Conservation (phyloP, 2,888 invertebrate genomes). For the Troides oblongomaculatus region DNA sequence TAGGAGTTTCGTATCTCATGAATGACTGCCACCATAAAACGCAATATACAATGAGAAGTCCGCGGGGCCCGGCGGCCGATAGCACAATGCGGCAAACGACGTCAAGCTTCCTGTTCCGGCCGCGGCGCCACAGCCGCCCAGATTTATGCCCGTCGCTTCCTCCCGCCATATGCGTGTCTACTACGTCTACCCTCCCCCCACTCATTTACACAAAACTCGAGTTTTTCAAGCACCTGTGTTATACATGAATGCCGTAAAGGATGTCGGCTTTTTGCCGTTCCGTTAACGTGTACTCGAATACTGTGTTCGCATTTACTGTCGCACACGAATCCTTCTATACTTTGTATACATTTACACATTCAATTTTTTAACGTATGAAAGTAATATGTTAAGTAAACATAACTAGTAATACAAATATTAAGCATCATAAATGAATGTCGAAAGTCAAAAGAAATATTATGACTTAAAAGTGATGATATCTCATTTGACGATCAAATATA, state of each 20-base stretch:
- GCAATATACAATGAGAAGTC: conserved; percentile 71
- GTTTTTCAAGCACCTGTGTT: conserved; percentile 75
- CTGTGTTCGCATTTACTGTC: conserved; percentile 34
- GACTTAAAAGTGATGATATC: too few relatives aligned
- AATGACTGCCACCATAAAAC: conserved; percentile 68
- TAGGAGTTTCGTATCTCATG: conserved; percentile 57
- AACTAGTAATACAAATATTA: not conserved
- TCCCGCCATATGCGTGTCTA: conserved; percentile 68
- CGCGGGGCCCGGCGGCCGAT: conserved; percentile 72
- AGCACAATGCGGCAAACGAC: conserved; percentile 80
- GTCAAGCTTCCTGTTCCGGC: conserved; percentile 77
- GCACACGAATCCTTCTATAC: conserved; percentile 17
- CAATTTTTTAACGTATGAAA: not conserved
- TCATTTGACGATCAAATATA: too few relatives aligned
- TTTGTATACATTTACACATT: not conserved
- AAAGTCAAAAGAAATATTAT: too few relatives aligned
- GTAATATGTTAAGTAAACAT: not conserved
- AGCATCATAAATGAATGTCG: too few relatives aligned
- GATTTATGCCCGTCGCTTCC: conserved; percentile 79
- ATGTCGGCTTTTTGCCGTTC: conserved; percentile 53
- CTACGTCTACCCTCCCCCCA: conserved; percentile 53
- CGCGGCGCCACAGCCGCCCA: conserved; percentile 73
- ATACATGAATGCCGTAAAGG: conserved; percentile 54
- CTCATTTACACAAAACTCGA: conserved; percentile 77
- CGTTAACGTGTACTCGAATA: conserved; percentile 40